These are phyloP conservation scores for Atherinosoma microstoma DNA, from an alignment of 2,797 vertebrate species.

Conservation along the genomic window DNA sequence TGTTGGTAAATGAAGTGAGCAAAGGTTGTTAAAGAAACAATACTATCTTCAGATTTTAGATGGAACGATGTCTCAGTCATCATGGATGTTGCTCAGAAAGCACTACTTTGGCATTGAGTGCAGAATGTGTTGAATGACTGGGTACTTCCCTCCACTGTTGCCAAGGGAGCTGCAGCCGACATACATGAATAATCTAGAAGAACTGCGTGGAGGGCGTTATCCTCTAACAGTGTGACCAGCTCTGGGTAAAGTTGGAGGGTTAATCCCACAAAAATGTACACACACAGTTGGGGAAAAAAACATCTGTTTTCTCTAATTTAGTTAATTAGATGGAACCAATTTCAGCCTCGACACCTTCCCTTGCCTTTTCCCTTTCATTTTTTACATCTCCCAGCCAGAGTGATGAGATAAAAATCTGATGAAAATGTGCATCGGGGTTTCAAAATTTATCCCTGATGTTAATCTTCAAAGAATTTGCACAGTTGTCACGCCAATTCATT, in stretches of 20 bases:
- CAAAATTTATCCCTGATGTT: slow-evolving; percentile 32
- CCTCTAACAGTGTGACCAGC: slow-evolving; percentile 75
- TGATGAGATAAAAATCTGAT: slow-evolving; percentile 6
- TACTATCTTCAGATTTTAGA: slow-evolving; percentile 6
- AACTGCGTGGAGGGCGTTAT: slow-evolving; percentile 77
- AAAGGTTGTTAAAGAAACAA: not conserved
- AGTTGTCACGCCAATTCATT: not conserved
- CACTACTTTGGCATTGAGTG: slow-evolving; percentile 31
- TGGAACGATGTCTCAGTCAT: slow-evolving; percentile 8
- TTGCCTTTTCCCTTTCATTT: slow-evolving; percentile 1
- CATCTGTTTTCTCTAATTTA: slow-evolving; percentile 8
- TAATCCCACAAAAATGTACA: slow-evolving; percentile 63
- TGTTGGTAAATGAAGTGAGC: not conserved
- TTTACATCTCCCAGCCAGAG: not conserved
- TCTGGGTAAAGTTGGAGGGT: slow-evolving; percentile 82
- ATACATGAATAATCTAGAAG: slow-evolving; percentile 85
- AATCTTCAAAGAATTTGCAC: slow-evolving; percentile 19
- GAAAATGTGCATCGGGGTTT: not conserved
- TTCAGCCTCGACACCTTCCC: slow-evolving; percentile 20
- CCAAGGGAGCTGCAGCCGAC: slow-evolving; percentile 86
- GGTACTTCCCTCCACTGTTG: slow-evolving; percentile 74
- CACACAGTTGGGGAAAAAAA: slow-evolving; percentile 20
- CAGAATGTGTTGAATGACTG: slow-evolving; percentile 28
- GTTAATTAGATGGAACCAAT: slow-evolving; percentile 27
- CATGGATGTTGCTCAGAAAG: slow-evolving; percentile 9